phyloP scores from a whole-genome alignment of 35 echinoderm and acorn worm species.

The Ophioderma brevispina region DNA sequence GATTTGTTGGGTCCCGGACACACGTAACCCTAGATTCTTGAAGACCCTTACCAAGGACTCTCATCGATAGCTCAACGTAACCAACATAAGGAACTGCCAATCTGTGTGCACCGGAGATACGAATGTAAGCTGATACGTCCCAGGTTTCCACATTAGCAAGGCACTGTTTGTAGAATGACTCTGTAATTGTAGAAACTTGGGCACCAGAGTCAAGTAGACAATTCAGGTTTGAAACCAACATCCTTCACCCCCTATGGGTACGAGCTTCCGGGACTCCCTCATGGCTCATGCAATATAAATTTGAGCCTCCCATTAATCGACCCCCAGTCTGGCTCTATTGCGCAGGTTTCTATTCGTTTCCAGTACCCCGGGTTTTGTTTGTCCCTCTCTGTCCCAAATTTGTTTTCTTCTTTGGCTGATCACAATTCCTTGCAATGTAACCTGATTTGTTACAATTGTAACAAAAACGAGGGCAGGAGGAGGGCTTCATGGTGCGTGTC shows the following conservation, averaged over 20 bases:
- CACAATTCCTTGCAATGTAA: constrained; percentile 15
- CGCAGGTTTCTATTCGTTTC: constrained; percentile 56
- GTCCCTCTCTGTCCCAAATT: neutral
- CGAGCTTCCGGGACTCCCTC: constrained; percentile 45
- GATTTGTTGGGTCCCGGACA: constrained; percentile 50
- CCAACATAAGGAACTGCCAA: constrained; percentile 69
- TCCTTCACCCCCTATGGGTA: constrained; percentile 34
- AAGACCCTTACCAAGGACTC: constrained; percentile 33
- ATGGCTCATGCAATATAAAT: constrained; percentile 50
- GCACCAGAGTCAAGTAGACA: constrained; percentile 76
- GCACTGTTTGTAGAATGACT: constrained; percentile 74
- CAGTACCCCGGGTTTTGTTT: no score
- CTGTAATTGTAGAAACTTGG: constrained; percentile 70
- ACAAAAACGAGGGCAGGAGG: neutral
- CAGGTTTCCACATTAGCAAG: constrained; percentile 33
- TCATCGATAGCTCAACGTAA: constrained; percentile 56
- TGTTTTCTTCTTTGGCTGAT: neutral
- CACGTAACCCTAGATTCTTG: constrained; percentile 59
- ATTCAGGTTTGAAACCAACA: no score
- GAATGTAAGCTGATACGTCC: constrained; percentile 26
- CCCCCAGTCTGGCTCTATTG: constrained; percentile 60
- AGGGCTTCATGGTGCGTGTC: neutral
- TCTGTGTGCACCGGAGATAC: constrained; percentile 49
- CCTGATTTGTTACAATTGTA: constrained; percentile 24
- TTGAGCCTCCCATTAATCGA: neutral